Evolutionary conservation across 2,888 invertebrate species (phyloP).

Genomic region (Pristionchus maxplancki): DNA sequence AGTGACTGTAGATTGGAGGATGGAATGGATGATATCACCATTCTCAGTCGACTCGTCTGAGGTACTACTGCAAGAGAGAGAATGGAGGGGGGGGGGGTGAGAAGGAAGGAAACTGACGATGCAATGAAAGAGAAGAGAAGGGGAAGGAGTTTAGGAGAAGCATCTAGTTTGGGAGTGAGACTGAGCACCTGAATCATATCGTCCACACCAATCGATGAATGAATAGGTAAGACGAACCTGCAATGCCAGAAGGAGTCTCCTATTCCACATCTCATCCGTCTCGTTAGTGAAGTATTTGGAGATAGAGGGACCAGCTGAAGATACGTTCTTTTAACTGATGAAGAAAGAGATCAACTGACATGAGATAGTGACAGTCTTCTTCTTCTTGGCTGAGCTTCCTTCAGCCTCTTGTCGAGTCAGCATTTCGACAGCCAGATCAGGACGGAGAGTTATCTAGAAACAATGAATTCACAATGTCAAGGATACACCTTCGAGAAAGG

Average conservation of each 20-base stretch:
- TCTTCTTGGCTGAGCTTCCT: conserved; percentile 60
- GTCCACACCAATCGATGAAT: not conserved
- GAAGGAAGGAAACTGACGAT: not conserved
- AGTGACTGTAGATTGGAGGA: conserved; percentile 23
- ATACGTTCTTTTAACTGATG: not conserved
- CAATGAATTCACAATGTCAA: not conserved
- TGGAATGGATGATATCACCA: conserved; percentile 36
- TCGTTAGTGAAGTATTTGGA: conserved; percentile 37
- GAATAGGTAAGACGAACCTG: not conserved
- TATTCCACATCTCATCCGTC: conserved; percentile 32
- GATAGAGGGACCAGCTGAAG: conserved; percentile 26
- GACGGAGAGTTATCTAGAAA: conserved; percentile 53
- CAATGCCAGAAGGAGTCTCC: conserved; percentile 26
- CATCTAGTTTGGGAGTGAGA: conserved; percentile 45
- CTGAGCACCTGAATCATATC: not conserved
- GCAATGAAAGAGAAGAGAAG: conserved; percentile 37
- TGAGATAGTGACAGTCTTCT: conserved; percentile 45
- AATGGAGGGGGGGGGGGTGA: not conserved
- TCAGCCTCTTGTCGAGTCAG: conserved; percentile 56
- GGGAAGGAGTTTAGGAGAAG: conserved; percentile 11
- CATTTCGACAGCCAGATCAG: conserved; percentile 56
- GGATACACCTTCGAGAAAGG: not conserved
- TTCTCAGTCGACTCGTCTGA: conserved; percentile 11
- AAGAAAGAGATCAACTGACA: conserved; percentile 26
- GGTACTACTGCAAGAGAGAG: conserved; percentile 13